These are phyloP conservation scores for Epicauta chinensis DNA, from an alignment of 1,140 invertebrate genomes.

Conservation along the genomic window DNA sequence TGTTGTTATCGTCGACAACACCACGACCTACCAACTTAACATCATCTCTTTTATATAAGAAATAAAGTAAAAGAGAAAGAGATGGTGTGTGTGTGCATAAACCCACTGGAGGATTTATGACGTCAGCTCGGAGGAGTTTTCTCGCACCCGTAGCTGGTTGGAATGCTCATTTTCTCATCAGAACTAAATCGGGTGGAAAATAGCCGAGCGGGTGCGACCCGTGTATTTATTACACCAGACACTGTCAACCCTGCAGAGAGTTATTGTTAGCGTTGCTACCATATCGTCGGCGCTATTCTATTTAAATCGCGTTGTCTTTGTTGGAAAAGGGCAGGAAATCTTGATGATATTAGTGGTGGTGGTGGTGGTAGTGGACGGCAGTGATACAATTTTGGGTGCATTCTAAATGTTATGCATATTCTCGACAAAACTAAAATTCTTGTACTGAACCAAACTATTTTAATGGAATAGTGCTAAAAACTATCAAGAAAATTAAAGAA, in stretches of 20 bases:
- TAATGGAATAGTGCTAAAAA: no score
- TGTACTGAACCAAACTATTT: no score
- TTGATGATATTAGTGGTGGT: no score
- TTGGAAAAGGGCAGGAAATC: background rate
- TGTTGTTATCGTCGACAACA: no score
- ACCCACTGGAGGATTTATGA: slow-evolving; percentile 30
- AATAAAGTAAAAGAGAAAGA: no score
- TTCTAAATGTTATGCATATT: no score
- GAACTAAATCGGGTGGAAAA: slow-evolving; percentile 44
- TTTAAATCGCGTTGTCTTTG: slow-evolving; percentile 6
- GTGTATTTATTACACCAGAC: slow-evolving; percentile 37
- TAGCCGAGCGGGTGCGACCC: slow-evolving; percentile 35
- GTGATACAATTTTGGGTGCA: no score
- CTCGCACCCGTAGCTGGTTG: slow-evolving; percentile 34
- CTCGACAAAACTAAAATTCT: no score
- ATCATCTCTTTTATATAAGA: no score
- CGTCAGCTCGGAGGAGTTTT: slow-evolving; percentile 33
- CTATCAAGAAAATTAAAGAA: no score
- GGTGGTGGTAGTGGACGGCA: no score
- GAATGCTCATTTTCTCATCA: slow-evolving; percentile 46
- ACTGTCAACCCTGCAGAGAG: slow-evolving; percentile 41
- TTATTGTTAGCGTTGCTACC: slow-evolving; percentile 41
- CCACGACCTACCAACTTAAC: no score
- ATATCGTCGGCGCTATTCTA: slow-evolving; percentile 10
- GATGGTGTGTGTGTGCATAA: background rate